phyloP scores from a whole-genome alignment of 2,888 invertebrate species.

The Ellobium chinense region DNA sequence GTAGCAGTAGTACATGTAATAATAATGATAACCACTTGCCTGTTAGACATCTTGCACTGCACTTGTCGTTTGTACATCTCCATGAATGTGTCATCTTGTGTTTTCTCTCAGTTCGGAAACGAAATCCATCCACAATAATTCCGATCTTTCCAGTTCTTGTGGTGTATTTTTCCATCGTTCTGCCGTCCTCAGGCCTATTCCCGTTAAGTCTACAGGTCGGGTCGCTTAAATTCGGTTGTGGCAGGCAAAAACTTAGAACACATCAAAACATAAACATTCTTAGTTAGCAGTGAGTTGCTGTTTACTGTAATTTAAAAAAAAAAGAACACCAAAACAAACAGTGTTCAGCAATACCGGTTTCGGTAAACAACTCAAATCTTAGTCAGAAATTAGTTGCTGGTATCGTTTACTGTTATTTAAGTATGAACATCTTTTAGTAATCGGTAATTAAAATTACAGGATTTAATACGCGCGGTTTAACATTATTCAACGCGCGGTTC shows the following conservation, averaged over 20 bases:
- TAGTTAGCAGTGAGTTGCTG: too few relatives aligned
- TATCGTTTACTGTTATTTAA: too few relatives aligned
- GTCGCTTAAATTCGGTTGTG: background rate
- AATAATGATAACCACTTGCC: background rate
- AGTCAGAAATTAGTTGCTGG: too few relatives aligned
- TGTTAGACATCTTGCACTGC: background rate
- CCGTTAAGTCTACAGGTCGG: background rate
- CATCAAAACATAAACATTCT: too few relatives aligned
- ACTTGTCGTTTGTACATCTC: background rate
- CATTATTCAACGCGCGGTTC: too few relatives aligned
- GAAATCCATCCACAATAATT: background rate
- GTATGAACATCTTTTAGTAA: too few relatives aligned
- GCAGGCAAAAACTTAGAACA: background rate
- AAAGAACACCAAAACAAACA: too few relatives aligned
- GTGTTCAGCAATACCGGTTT: too few relatives aligned
- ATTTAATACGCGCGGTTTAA: too few relatives aligned
- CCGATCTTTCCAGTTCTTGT: background rate
- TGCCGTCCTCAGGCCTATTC: background rate
- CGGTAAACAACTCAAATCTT: too few relatives aligned
- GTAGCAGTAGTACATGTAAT: background rate
- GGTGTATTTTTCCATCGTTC: background rate
- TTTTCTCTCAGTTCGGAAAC: background rate
- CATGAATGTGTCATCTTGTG: background rate
- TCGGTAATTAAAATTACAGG: too few relatives aligned
- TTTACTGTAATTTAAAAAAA: too few relatives aligned